Evolutionary conservation across 2,888 invertebrate genomes (phyloP), one percentile per base, ranked within the genome.

Genomic region (Drosophila falleni): DNA sequence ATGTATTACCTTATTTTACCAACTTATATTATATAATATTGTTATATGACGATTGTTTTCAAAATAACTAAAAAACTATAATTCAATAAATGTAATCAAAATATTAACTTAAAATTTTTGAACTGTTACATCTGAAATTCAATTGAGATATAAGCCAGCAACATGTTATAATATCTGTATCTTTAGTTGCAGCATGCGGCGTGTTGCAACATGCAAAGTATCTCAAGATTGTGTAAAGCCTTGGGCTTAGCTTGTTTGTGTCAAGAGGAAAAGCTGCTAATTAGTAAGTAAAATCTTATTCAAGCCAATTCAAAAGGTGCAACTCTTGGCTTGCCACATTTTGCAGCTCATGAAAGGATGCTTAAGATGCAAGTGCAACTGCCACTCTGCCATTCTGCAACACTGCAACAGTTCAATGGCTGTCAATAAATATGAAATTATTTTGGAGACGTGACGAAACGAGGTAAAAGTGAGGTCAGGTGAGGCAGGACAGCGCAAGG

Each of bases 401-500:
- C 41, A 42, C 29, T 29, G 29, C 29, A 47, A 76, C 71, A 81
- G 79, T 79, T 81, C 81, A 84, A 74, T 78, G 64, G 62, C 61
- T 74, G 85, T 66, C 81, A 82, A 85, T 82, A 82, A 82, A 85
- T 82, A 72, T 78, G 71, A 74, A 75, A 63, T 74, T 67, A 85
- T 85, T 69, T 71, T 13, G 49, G 16, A 67, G 71, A 74, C 80
- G 81, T 71, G 74, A n/a, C 59, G 29, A 59, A 50, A 2, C 3
- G 54, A 33, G 53, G 15, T 5, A 16, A 29, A 31, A 42, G 50
- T 35, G 56, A 19, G 50, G 8, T 47, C n/a, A 50, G n/a, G 39
- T 35, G 49, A n/a, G 33, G 10, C 16, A 35, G 5, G 6, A n/a
- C 5, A 11, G 35, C 3, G 31, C 0, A 35, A 31, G 39, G 13